phyloP scores from a whole-genome alignment of 2,888 invertebrate genomes.

The Clepsis dumicolana region DNA sequence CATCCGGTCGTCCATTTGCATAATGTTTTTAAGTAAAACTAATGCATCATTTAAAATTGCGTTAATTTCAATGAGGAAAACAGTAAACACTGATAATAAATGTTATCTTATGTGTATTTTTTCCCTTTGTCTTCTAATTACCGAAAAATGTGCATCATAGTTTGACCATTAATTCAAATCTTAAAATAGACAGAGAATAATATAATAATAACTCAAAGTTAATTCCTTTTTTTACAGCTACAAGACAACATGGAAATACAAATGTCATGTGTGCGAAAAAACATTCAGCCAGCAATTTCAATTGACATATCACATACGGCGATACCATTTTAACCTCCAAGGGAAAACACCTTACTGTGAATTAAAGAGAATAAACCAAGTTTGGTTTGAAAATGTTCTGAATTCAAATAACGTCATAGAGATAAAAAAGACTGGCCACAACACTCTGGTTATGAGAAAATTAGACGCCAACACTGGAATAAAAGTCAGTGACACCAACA shows the following conservation, averaged over 20 bases:
- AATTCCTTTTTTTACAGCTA: conserved; percentile 19
- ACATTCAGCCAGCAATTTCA: conserved; percentile 47
- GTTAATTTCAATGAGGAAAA: too few relatives aligned
- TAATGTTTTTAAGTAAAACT: too few relatives aligned
- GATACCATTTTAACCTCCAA: conserved; percentile 61
- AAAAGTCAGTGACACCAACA: conserved; percentile 49
- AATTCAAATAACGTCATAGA: conserved; percentile 61
- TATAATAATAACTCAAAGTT: neutral
- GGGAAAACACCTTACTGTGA: conserved; percentile 52
- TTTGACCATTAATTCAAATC: too few relatives aligned
- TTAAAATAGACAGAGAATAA: neutral
- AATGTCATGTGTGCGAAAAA: conserved; percentile 57
- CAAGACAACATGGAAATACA: conserved; percentile 6
- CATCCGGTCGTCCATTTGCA: too few relatives aligned
- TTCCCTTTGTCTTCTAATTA: too few relatives aligned
- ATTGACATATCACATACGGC: conserved; percentile 62
- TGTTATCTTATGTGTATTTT: too few relatives aligned
- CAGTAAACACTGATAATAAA: too few relatives aligned
- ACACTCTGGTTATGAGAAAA: conserved; percentile 57
- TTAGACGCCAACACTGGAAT: conserved; percentile 50
- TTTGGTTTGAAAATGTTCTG: conserved; percentile 67
- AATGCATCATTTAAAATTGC: too few relatives aligned
- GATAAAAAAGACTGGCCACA: conserved; percentile 62
- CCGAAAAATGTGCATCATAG: too few relatives aligned
- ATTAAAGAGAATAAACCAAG: conserved; percentile 61